phyloP scores from a whole-genome alignment of 1,140 invertebrate species.

The Octopus sinensis region DNA sequence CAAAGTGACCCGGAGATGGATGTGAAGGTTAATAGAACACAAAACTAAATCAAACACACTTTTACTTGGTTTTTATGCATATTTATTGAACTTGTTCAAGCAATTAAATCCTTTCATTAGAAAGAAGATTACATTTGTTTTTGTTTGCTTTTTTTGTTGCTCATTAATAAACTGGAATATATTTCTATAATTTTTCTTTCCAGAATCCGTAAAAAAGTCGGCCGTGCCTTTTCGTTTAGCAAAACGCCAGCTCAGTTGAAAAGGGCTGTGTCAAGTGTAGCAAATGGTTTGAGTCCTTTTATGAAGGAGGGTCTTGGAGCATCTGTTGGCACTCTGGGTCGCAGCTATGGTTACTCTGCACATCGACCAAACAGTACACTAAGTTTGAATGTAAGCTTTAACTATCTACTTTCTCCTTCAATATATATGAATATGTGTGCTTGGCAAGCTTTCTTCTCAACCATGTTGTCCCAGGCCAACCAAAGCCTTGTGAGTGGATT shows the following conservation, averaged over 20 bases:
- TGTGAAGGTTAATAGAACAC: no score
- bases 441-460: no score
- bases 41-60: not conserved
- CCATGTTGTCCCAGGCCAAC: no score
- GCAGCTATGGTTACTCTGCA: no score
- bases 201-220: slow-evolving; percentile 72
- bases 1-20: no score
- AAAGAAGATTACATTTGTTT: not conserved
- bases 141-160: slow-evolving; percentile 17
- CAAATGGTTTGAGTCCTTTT: slow-evolving; percentile 43
- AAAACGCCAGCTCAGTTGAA: slow-evolving; percentile 90
- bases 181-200: slow-evolving; percentile 25
- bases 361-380: no score
- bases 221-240: slow-evolving; percentile 88
- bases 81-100: not conserved
- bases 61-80: not conserved
- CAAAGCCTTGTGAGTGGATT: no score
- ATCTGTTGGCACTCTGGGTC: not conserved
- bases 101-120: not conserved
- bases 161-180: slow-evolving; percentile 65
- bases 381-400: no score
- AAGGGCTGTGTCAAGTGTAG: slow-evolving; percentile 86
- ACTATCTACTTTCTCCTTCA: no score
- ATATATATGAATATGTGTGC: no score
- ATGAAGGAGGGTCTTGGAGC: slow-evolving; percentile 22